These are phyloP conservation scores for Parapristionchus giblindavisi DNA, from an alignment of 2,888 invertebrate species.

Conservation along the genomic window DNA sequence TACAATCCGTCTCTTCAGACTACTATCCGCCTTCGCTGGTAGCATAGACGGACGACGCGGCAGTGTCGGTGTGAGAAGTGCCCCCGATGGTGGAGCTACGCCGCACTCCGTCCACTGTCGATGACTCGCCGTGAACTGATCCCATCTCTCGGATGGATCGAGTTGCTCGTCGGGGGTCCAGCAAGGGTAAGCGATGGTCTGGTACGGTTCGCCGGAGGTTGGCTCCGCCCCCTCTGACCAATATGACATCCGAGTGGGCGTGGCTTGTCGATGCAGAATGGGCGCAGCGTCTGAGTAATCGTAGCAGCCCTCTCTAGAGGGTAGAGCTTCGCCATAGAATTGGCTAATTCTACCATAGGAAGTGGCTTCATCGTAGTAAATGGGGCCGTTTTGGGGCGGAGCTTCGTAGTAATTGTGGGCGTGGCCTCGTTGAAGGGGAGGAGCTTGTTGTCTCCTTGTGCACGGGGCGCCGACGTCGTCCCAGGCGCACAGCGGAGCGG, in stretches of 20 bases:
- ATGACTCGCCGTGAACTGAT: no score
- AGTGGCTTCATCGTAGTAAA: no score
- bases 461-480: conserved; percentile 18
- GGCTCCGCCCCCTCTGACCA: not conserved
- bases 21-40: not conserved
- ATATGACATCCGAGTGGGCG: no score
- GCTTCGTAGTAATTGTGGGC: conserved; percentile 12
- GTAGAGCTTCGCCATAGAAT: not conserved
- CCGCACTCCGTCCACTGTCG: no score
- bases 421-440: not conserved
- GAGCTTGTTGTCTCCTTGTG: no score
- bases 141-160: no score
- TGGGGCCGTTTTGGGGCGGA: no score
- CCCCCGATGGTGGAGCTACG: not conserved
- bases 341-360: no score
- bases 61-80: not conserved
- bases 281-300: not conserved
- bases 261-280: conserved; percentile 13
- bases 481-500: conserved; percentile 16
- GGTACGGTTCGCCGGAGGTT: no score
- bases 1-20: conserved; percentile 12
- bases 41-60: conserved; percentile 8
- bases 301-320: not conserved
- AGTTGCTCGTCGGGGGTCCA: no score
- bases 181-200: no score